Conservation (phyloP, 1,140 invertebrate genomes). For the Aphidius gifuensis region DNA sequence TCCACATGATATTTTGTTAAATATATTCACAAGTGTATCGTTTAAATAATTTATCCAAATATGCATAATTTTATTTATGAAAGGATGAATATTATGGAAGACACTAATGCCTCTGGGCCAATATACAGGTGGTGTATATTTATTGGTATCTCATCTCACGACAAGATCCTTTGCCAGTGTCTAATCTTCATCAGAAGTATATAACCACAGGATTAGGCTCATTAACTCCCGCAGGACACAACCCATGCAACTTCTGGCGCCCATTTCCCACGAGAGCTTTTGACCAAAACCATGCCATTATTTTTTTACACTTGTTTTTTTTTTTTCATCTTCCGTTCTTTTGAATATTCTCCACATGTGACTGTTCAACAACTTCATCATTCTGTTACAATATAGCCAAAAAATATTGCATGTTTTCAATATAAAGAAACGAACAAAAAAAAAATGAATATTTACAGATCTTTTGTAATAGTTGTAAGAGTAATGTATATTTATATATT, state of each 20-base stretch:
- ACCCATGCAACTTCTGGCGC: constrained; percentile 13
- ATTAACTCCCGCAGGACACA: constrained; percentile 44
- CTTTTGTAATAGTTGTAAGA: too few relatives aligned
- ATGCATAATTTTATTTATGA: too few relatives aligned
- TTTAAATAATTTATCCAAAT: not conserved
- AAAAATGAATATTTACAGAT: too few relatives aligned
- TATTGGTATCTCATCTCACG: constrained; percentile 27
- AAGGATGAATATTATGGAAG: constrained; percentile 22
- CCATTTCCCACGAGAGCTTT: constrained; percentile 41
- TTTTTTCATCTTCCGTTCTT: constrained; percentile 7
- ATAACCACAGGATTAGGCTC: constrained; percentile 46
- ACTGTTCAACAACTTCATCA: not conserved
- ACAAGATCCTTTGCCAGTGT: constrained; percentile 30
- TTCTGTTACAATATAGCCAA: not conserved
- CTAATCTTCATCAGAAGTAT: constrained; percentile 38
- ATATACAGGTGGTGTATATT: constrained; percentile 40
- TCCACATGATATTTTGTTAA: too few relatives aligned
- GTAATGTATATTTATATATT: too few relatives aligned
- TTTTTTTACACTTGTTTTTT: constrained; percentile 16
- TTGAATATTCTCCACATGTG: constrained; percentile 2
- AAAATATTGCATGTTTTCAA: constrained; percentile 1
- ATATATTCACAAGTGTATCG: not conserved
- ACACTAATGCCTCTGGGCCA: constrained; percentile 32
- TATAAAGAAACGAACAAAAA: too few relatives aligned
- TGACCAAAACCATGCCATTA: constrained; percentile 7